Evolutionary conservation across 2,888 invertebrate species (phyloP), one percentile per base, ranked within the genome.

Genomic region (Athalia cordata): DNA sequence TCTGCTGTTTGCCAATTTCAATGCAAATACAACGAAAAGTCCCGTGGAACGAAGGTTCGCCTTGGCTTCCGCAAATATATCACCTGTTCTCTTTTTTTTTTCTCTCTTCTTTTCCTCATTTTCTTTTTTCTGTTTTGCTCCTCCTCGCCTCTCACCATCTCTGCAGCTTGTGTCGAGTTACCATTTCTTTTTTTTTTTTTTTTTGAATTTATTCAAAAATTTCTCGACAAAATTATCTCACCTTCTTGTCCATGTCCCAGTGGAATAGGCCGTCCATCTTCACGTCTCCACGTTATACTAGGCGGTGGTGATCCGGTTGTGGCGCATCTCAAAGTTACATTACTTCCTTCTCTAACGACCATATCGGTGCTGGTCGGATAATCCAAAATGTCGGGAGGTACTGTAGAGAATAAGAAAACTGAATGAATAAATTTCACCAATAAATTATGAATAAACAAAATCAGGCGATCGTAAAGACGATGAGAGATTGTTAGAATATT

Each of bases 301-400:
- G 88, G 88, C 61, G 80, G 72, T 3, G 98, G 98, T n/a, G 96
- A 95, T 75, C 98, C 96, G 13, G 94, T 96, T 29, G 97, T 97
- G 52, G 96, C 96, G 89, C 98, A 98, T 81, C 94, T 93, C 79
- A 98, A 91, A 85, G 96, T 96, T 80, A 97, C 95, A 82, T 96
- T 95, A 75, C 95, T 95, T 13, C 97, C 97, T 91, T 98, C 98
- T 61, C 95, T 92, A 67, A 96, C 96, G 52, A 95, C 95, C 94
- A 96, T 96, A 89, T 96, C 96, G 3, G 95, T 93, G 87, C 96
- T 96, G 61, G 96, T 96, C 75, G 95, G 94, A 83, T 95, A 94
- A 90, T 96, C 96, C 86, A 96, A 91, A 86, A 96, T 96, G 89
- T 96, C 96, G 64, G 96, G 96, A 74, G 96, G 96, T 79, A 96